Evolutionary conservation across 37 sponge, comb jelly and placozoan genomes (phyloP), one percentile per base, ranked within the genome.

Genomic region (Diacarnus erythraeanus): DNA sequence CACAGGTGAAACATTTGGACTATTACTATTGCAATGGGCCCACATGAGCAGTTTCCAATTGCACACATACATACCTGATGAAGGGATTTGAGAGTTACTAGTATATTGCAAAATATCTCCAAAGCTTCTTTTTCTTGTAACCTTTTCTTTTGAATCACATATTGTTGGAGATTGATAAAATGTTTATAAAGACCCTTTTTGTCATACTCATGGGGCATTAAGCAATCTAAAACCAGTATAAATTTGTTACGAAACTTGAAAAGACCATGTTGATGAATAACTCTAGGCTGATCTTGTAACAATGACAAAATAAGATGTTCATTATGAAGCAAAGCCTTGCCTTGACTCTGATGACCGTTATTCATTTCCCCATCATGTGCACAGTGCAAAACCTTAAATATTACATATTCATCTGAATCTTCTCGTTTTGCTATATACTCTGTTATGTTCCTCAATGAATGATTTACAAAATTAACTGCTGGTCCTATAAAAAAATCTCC

Each of bases 81-180:
- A 38, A 93, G 36, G 18, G 61, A 57, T 25, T 77, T 58, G 38
- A 93, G 72, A 15, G 84, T 87, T 20, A 69, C 78, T 0, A 82
- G 47, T 18, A 86, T 34, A 21, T 77, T 69, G 43, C 43, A 56
- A 35, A 94, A 91, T 17, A 94, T 31, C 30, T 64, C 44, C 43
- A 91, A 38, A 42, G 90, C 90, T 56, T 90, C 92, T 40, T 59
- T 68, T 47, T 94, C 94, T 9, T 25, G 12, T 44, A 94, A 57
- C 31, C 69, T 67, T 80, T 87, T 94, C 40, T 90, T 69, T 0
- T 77, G 35, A 5, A 94, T 91, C 1, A 94, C 81, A 61, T 94
- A 90, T 23, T 90, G 94, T 68, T 94, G 94, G 8, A 90, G 82
- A 44, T 94, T 94, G 27, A 90, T 42, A 21, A 74, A 72, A 59